These are phyloP conservation scores for Spisula solida DNA, from an alignment of 2,888 invertebrate species.

Conservation along the genomic window DNA sequence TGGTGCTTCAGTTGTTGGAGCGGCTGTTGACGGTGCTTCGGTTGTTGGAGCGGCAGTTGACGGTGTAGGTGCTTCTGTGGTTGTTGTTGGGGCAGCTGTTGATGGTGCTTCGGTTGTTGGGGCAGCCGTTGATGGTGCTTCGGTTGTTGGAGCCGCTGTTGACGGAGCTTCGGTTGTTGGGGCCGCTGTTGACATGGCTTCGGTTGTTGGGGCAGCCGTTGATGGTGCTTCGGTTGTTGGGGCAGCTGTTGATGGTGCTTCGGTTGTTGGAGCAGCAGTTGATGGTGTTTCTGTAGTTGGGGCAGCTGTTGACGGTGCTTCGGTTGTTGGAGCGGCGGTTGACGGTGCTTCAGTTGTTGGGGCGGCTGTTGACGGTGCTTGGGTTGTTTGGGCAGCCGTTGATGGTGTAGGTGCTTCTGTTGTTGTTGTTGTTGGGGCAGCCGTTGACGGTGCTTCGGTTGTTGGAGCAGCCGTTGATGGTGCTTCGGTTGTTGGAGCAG, in stretches of 20 bases:
- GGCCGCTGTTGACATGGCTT: neutral
- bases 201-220: neutral
- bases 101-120: slow-evolving; percentile 14
- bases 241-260: neutral
- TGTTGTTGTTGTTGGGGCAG: neutral
- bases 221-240: slow-evolving; percentile 20
- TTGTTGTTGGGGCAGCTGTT: neutral
- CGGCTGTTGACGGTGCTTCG: neutral
- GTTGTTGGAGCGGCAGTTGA: neutral
- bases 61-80: slow-evolving; percentile 29
- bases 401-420: neutral
- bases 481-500: neutral
- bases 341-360: neutral
- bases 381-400: slow-evolving; percentile 14
- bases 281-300: neutral
- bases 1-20: neutral
- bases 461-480: neutral
- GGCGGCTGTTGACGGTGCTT: neutral
- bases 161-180: neutral
- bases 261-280: neutral
- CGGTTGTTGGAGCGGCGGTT: neutral
- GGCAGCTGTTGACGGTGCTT: slow-evolving; percentile 1
- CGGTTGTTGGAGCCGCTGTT: neutral
- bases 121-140: slow-evolving; percentile 2
- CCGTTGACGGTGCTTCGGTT: neutral